A percentile compares a stretch with the other conserved stretches of the same genome.
phyloP scores from a whole-genome alignment of 2,888 invertebrate genomes.

The Germaria angustata region DNA sequence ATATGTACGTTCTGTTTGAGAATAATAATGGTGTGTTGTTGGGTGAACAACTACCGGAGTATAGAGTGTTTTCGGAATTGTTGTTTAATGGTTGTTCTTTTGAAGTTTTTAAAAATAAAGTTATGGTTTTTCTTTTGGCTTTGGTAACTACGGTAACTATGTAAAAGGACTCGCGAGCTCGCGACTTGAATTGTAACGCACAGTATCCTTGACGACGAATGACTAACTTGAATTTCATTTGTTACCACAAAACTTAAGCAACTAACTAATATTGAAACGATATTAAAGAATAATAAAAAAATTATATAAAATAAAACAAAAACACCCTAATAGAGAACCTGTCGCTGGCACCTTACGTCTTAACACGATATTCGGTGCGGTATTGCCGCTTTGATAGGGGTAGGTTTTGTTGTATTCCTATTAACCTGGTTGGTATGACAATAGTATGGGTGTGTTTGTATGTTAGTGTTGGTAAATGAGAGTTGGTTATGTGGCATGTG shows the following conservation, averaged over 20 bases:
- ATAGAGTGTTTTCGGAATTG: slow-evolving; percentile 41
- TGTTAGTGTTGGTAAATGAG: slow-evolving; percentile 2
- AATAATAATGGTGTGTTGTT: slow-evolving; percentile 22
- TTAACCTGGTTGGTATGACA: slow-evolving; percentile 66
- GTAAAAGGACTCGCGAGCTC: slow-evolving; percentile 61
- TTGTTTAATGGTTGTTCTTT: slow-evolving; percentile 34
- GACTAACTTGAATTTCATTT: slow-evolving; percentile 80
- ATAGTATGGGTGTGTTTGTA: slow-evolving; percentile 5
- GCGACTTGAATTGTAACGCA: slow-evolving; percentile 71
- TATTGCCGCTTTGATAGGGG: slow-evolving; percentile 53
- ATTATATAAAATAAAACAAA: slow-evolving; percentile 56
- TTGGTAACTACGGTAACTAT: slow-evolving; percentile 67
- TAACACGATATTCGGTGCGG: slow-evolving; percentile 61
- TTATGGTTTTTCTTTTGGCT: slow-evolving; percentile 60
- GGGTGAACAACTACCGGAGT: slow-evolving; percentile 23
- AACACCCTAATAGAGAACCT: slow-evolving; percentile 68
- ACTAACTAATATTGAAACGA: slow-evolving; percentile 67
- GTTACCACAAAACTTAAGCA: slow-evolving; percentile 77
- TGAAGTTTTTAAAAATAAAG: slow-evolving; percentile 37
- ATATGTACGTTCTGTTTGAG: not conserved
- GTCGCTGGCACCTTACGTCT: slow-evolving; percentile 66
- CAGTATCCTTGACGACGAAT: slow-evolving; percentile 80
- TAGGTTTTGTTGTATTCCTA: slow-evolving; percentile 59
- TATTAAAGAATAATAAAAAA: slow-evolving; percentile 58
- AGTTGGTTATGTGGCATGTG: slow-evolving; percentile 32